These are phyloP conservation scores for Sipha maydis DNA, from an alignment of 2,888 invertebrate species.

Conservation along the genomic window DNA sequence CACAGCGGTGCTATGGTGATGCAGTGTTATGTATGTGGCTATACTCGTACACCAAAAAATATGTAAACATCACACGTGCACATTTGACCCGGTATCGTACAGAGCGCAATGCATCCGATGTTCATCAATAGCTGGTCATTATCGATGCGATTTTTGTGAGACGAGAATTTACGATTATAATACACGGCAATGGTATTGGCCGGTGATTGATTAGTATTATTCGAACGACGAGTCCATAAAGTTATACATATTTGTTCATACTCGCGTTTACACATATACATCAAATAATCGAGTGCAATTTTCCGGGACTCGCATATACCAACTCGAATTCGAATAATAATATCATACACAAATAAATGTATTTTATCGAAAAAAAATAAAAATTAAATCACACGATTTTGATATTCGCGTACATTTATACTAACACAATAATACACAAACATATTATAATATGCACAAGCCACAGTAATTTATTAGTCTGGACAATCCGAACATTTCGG, in stretches of 20 bases:
- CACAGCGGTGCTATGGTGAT: too few species aligned
- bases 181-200: neutral
- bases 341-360: neutral
- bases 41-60: neutral
- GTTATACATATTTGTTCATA: too few species aligned
- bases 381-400: neutral
- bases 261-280: too few species aligned
- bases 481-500: conserved; percentile 43
- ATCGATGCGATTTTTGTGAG: conserved; percentile 17
- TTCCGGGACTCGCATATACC: too few species aligned
- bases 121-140: conserved; percentile 22
- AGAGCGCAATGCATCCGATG: neutral
- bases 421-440: neutral
- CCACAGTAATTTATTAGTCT: conserved; percentile 43
- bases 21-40: too few species aligned
- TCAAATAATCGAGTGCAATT: too few species aligned
- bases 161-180: neutral
- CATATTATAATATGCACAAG: neutral
- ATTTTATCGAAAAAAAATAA: neutral
- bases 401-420: neutral
- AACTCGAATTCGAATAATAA: neutral
- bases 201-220: too few species aligned
- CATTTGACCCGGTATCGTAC: conserved; percentile 9
- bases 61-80: neutral
- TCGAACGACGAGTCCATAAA: too few species aligned